A percentile compares a stretch with the other conserved stretches of the same genome.
Conservation (phyloP, 2,888 invertebrate species). For the Lasioglossum marginatum region DNA sequence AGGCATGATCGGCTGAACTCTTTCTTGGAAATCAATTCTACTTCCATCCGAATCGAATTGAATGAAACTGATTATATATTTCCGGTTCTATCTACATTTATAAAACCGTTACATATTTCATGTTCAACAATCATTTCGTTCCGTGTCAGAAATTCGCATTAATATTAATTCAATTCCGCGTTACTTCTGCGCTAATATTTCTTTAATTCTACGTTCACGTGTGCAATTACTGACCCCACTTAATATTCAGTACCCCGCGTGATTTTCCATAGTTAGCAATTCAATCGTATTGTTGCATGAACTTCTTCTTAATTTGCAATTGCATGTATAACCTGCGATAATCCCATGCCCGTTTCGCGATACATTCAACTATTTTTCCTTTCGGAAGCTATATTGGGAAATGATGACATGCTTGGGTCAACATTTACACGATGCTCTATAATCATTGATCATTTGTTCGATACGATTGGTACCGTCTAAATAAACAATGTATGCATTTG, state of each 20-base stretch:
- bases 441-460: slow-evolving; percentile 6
- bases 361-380: not conserved
- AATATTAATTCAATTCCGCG: not conserved
- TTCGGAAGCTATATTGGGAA: not conserved
- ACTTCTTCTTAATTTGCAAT: not conserved
- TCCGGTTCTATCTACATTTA: not conserved
- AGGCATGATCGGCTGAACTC: not conserved
- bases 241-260: not conserved
- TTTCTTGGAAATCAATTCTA: not conserved
- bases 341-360: not conserved
- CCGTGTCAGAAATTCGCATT: not conserved
- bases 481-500: slow-evolving; percentile 1
- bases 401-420: not conserved
- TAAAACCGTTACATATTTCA: not conserved
- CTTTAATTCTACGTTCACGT: not conserved
- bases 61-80: not conserved
- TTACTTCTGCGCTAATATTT: not conserved
- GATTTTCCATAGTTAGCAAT: not conserved
- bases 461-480: not conserved
- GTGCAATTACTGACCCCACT: not conserved
- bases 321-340: not conserved
- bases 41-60: not conserved
- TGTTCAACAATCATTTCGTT: not conserved
- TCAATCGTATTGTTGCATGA: not conserved
- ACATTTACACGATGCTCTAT: not conserved